phyloP scores from a whole-genome alignment of 1,140 invertebrate species.

The Scylla paramamosain region DNA sequence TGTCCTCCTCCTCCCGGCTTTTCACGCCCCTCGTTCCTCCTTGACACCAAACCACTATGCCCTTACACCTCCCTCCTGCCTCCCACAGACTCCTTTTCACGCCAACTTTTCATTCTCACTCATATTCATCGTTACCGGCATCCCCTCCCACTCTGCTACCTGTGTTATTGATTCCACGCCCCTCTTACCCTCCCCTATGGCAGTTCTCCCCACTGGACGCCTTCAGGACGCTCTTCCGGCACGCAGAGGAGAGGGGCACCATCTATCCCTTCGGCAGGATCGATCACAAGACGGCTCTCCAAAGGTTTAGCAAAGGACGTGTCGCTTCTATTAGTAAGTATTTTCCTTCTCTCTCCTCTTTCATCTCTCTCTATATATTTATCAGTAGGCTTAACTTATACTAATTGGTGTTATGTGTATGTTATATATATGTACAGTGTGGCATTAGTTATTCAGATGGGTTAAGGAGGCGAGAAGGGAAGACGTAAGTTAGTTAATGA shows the following conservation, averaged over 20 bases:
- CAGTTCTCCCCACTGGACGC: conserved; percentile 24
- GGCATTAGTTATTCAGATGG: no score
- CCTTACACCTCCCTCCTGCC: neutral
- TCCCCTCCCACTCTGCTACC: no score
- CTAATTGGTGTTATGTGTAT: no score
- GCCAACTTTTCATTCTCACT: no score
- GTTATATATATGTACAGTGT: no score
- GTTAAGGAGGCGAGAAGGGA: no score
- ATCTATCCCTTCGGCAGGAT: conserved; percentile 35
- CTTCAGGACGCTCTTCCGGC: neutral
- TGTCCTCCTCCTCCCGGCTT: neutral
- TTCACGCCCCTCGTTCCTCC: neutral
- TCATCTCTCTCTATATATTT: no score
- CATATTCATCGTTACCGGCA: no score
- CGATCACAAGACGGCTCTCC: neutral
- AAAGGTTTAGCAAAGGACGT: neutral
- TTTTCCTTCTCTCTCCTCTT: neutral
- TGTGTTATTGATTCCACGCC: no score
- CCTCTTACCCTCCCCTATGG: neutral
- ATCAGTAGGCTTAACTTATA: no score
- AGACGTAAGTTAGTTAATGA: no score
- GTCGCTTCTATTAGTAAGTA: conserved; percentile 16
- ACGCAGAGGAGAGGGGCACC: neutral
- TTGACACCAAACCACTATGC: neutral
- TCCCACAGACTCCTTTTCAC: no score